These are phyloP conservation scores for Sesia apiformis DNA, from an alignment of 2,888 invertebrate genomes.

Conservation along the genomic window DNA sequence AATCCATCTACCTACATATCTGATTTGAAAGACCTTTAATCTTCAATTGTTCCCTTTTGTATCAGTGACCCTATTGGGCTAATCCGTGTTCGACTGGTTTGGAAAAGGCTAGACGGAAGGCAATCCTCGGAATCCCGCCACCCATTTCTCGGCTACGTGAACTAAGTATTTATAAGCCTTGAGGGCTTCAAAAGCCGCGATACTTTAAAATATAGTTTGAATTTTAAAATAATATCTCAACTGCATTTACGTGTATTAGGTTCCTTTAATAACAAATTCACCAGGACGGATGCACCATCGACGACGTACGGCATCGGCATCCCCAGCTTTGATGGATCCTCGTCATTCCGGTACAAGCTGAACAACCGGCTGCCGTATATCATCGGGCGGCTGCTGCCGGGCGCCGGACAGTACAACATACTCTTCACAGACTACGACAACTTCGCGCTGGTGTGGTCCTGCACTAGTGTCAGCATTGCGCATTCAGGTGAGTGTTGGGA, in stretches of 20 bases:
- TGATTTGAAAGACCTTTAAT: too few species aligned
- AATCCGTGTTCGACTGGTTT: too few species aligned
- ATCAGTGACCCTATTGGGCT: too few species aligned
- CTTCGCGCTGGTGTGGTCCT: conserved; percentile 84
- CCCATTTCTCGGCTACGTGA: too few species aligned
- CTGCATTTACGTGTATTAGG: not conserved
- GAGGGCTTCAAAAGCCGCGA: too few species aligned
- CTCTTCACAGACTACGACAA: conserved; percentile 82
- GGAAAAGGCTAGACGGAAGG: too few species aligned
- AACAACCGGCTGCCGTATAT: conserved; percentile 77
- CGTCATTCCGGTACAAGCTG: conserved; percentile 76
- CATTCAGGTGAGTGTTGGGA: conserved; percentile 67
- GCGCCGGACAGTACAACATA: conserved; percentile 81
- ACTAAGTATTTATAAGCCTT: too few species aligned
- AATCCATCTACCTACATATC: too few species aligned
- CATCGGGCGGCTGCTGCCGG: conserved; percentile 79
- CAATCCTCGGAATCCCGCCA: too few species aligned
- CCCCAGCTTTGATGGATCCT: conserved; percentile 72
- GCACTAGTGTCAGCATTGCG: conserved; percentile 77
- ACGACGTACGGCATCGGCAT: conserved; percentile 78
- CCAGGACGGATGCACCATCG: conserved; percentile 77
- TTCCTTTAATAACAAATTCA: conserved; percentile 1
- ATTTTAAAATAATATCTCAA: too few species aligned
- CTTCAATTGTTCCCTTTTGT: too few species aligned
- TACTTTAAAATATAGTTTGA: too few species aligned